These are phyloP conservation scores for Autographa gamma DNA, from an alignment of 2,888 invertebrate genomes.

Conservation along the genomic window DNA sequence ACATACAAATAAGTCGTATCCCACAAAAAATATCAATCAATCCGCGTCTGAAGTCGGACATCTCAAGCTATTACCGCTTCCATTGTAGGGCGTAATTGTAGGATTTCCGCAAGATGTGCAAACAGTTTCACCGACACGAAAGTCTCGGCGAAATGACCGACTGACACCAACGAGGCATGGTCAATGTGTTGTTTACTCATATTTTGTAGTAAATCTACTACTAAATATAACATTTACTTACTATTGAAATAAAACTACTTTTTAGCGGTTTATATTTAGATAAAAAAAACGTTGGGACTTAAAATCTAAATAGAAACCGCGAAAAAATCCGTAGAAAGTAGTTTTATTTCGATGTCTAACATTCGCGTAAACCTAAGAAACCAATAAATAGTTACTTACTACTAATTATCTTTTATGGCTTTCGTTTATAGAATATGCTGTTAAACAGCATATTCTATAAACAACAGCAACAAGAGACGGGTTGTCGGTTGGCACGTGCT, in stretches of 20 bases:
- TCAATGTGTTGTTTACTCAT: background rate
- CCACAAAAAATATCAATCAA: background rate
- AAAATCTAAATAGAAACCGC: too few species aligned
- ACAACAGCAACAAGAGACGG: too few species aligned
- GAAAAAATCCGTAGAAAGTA: too few species aligned
- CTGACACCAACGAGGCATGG: constrained; percentile 27
- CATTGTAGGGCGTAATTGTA: constrained; percentile 72
- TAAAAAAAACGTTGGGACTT: too few species aligned
- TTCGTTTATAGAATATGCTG: background rate
- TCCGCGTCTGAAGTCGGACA: constrained; percentile 23
- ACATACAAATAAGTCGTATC: background rate
- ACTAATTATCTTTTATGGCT: background rate
- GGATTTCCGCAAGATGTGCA: constrained; percentile 67
- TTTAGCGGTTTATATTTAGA: too few species aligned
- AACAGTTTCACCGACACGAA: constrained; percentile 48
- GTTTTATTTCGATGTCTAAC: too few species aligned
- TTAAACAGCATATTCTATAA: too few species aligned
- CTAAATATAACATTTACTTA: constrained; percentile 1
- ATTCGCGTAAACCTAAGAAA: too few species aligned
- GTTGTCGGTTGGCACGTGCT: background rate
- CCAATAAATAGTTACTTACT: too few species aligned
- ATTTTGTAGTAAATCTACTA: background rate
- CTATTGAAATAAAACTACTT: too few species aligned
- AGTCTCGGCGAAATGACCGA: constrained; percentile 44
- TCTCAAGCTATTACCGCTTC: constrained; percentile 21